These are phyloP conservation scores for Rhagium mordax DNA, from an alignment of 2,888 invertebrate genomes.

Conservation along the genomic window DNA sequence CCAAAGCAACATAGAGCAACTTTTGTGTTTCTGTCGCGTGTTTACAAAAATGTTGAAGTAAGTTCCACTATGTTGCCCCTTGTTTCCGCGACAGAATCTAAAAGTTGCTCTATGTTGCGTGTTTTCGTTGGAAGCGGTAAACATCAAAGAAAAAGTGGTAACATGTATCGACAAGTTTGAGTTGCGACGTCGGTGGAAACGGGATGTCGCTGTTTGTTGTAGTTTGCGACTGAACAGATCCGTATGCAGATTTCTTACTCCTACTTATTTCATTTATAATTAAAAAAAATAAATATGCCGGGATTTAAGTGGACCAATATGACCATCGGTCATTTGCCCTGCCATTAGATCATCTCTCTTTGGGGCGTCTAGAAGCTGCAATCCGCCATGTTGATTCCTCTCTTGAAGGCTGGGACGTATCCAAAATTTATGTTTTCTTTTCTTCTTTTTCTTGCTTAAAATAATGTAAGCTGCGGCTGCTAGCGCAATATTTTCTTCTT, in stretches of 20 bases:
- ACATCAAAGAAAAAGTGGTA: conserved; percentile 5
- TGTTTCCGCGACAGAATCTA: conserved; percentile 16
- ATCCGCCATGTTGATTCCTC: conserved; percentile 25
- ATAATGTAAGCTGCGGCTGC: conserved; percentile 25
- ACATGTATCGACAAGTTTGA: conserved; percentile 27
- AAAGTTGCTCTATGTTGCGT: conserved; percentile 21
- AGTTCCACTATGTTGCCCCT: conserved; percentile 28
- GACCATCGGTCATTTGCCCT: conserved; percentile 15
- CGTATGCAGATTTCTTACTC: background rate
- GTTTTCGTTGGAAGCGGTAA: conserved; percentile 13
- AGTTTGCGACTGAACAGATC: conserved; percentile 2
- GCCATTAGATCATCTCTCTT: conserved; percentile 14
- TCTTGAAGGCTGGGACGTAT: conserved; percentile 17
- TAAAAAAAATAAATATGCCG: conserved; percentile 5
- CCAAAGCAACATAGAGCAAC: no score
- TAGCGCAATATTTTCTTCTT: conserved; percentile 19
- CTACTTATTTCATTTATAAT: conserved; percentile 1
- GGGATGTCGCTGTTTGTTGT: conserved; percentile 14
- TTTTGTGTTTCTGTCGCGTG: no score
- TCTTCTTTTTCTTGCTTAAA: conserved; percentile 14
- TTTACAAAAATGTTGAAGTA: conserved; percentile 31
- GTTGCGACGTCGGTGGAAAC: conserved; percentile 12
- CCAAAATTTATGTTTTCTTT: conserved; percentile 52
- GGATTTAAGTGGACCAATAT: conserved; percentile 12
- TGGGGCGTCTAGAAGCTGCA: conserved; percentile 18